phyloP scores from a whole-genome alignment of 2,888 invertebrate genomes.

The Meliscaeva auricollis region DNA sequence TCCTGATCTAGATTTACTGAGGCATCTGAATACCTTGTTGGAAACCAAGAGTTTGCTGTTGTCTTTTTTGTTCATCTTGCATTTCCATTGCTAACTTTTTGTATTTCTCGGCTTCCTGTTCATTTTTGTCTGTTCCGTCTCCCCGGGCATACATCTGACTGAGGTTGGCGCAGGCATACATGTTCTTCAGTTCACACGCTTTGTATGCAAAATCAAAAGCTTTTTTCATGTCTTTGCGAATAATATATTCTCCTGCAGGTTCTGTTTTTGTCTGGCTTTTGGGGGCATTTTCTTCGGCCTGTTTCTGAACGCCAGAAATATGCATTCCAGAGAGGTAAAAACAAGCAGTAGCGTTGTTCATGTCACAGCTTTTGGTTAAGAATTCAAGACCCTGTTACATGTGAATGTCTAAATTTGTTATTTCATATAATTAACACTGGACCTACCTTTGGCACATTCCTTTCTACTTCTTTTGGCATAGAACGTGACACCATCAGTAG shows the following conservation, averaged over 20 bases:
- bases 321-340: slow-evolving; percentile 92
- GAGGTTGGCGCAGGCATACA: slow-evolving; percentile 95
- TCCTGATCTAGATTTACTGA: slow-evolving; percentile 75
- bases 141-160: slow-evolving; percentile 94
- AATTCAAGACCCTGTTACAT: slow-evolving; percentile 86
- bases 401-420: neutral
- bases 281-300: slow-evolving; percentile 81
- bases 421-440: neutral
- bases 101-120: slow-evolving; percentile 89
- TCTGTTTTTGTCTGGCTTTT: slow-evolving; percentile 78
- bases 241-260: slow-evolving; percentile 84
- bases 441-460: slow-evolving; percentile 86
- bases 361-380: slow-evolving; percentile 86
- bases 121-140: slow-evolving; percentile 91
- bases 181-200: slow-evolving; percentile 93
- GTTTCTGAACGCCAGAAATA: slow-evolving; percentile 89
- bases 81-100: slow-evolving; percentile 89
- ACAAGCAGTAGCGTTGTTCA: slow-evolving; percentile 89
- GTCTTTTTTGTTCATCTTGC: slow-evolving; percentile 87
- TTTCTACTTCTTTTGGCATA: slow-evolving; percentile 84
- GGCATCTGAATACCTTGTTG: slow-evolving; percentile 85
- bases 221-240: slow-evolving; percentile 89
- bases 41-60: slow-evolving; percentile 85
- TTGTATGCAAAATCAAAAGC: slow-evolving; percentile 91
- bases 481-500: slow-evolving; percentile 87